Evolutionary conservation across 2,113 vertebrate genomes (phyloP), one percentile per base, ranked within the genome.

Genomic region (Plestiodon gilberti): DNA sequence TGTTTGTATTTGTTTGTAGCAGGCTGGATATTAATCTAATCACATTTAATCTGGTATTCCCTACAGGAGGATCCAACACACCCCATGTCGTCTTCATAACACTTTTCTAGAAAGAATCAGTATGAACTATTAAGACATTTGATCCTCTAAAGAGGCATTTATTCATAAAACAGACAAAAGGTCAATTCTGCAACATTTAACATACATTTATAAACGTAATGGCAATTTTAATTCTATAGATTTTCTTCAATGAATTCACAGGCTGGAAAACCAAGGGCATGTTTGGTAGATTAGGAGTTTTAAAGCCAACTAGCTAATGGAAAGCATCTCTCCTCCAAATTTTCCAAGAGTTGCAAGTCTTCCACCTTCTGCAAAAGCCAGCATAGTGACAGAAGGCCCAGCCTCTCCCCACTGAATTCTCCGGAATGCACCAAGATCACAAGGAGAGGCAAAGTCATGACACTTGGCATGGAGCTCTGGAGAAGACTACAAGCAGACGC

Each of bases 41-140:
- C 88, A 99, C 99, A 85, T 98, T 98, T 91, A 99, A 95, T 43
- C 99, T 97, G 0, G 99, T 98, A 88, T 99, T 99, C 33, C 99
- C 99, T 92, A 99, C 98, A 1, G 99, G 99, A 67, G 98, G 98
- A 89, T 99, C 98, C 94, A 99, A 94, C 65, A 99, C 96, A 5
- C 99, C 99, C 98, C 98, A 99, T 0, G 99, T 99, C 17, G 99
- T 99, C 96, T 98, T 99, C 98, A 99, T 98, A 78, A 98, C 90
- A 48, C 97, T 98, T 92, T 98, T 98, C 99, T 99, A 94, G 35
- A 88, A 65, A 86, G 89, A 73, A n/a, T 1, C 22, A n/a, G 40
- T 9, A 62, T 61, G 82, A 3, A 0, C 1, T 1, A 55, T 75
- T 55, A 71, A 71, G 52, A 71, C 20, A 80, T 28, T 38, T 35